Evolutionary conservation across 2,113 vertebrate genomes (phyloP), one percentile per base, ranked within the genome.

Genomic region (Gallinago media): DNA sequence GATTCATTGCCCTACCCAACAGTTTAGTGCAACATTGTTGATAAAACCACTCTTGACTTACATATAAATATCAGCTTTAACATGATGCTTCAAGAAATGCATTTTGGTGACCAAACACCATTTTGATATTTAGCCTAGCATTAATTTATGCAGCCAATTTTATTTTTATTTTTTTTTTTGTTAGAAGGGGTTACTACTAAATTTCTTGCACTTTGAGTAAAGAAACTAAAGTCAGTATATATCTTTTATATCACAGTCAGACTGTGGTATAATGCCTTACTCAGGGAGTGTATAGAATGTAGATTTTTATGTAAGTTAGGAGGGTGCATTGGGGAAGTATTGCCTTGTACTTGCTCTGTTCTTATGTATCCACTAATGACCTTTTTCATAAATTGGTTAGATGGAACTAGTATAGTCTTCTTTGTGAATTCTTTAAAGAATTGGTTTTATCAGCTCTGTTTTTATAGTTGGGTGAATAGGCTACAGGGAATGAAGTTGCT

Each of bases 381-480:
- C 9, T 9, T 42, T 59, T 63, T 31, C 52, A 88, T 71, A 85
- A 92, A 71, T 56, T 31, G 71, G 3, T 74, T 67, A 85, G 70
- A 21, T 74, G 29, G 7, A 68, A 40, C 18, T 61, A 40, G 26
- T 38, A 1, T 40, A 25, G 49, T 65, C 26, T 70, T 31, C 34
- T 32, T 50, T 89, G 40, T 70, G 54, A 62, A 21, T 77, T 86
- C 15, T 61, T 58, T n/a, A 91, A 91, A 96, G 75, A 86, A 93
- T 32, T 94, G 87, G 61, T 98, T 97, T 98, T 97, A 97, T 96
- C 94, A 97, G 59, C 89, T 95, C 82, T 97, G 97, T 98, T 95
- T 90, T 91, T 59, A 22, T 87, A 68, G 88, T 93, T 92, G 92
- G 77, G 55, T 88, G 8, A 75, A 44, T 56, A 91, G 68, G 46